Percentiles rank a stretch among this genome's conserved stretches.
These are phyloP conservation scores for Chelidonichthys spinosus DNA, from an alignment of 2,797 vertebrate genomes.

Conservation along the genomic window DNA sequence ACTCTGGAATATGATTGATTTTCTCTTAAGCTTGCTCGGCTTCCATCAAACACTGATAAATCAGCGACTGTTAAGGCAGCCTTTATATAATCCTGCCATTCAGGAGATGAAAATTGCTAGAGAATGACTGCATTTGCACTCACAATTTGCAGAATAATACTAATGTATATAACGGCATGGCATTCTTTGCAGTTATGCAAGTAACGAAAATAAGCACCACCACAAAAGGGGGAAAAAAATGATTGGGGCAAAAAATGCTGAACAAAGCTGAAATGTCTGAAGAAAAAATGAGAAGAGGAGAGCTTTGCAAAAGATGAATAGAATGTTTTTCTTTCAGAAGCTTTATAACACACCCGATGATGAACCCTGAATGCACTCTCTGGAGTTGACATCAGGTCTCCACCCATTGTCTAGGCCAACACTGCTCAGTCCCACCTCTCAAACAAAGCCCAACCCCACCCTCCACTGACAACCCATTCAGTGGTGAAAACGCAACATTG, in stretches of 20 bases:
- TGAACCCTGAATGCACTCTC: constrained; percentile 79
- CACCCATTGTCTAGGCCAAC: constrained; percentile 73
- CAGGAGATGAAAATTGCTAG: constrained; percentile 36
- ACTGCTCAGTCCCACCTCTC: constrained; percentile 59
- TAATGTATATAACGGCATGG: constrained; percentile 21
- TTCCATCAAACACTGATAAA: constrained; percentile 53
- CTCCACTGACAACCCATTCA: constrained; percentile 74
- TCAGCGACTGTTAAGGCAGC: constrained; percentile 36
- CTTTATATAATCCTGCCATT: constrained; percentile 53
- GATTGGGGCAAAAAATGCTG: constrained; percentile 54
- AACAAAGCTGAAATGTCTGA: constrained; percentile 60
- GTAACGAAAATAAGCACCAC: constrained; percentile 34
- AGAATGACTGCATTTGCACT: constrained; percentile 40
- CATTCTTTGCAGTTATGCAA: constrained; percentile 37
- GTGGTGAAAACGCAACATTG: constrained; percentile 68
- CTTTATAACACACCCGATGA: constrained; percentile 67
- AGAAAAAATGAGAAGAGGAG: constrained; percentile 49
- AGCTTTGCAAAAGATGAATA: constrained; percentile 67
- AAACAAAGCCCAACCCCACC: constrained; percentile 75
- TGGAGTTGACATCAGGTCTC: constrained; percentile 65
- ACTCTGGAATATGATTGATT: constrained; percentile 54
- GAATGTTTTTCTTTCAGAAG: constrained; percentile 33
- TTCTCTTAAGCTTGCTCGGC: constrained; percentile 13
- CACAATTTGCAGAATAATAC: constrained; percentile 33
- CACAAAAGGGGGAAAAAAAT: constrained; percentile 13